These are phyloP conservation scores for Pseudomyrmex pallidus DNA, from an alignment of 1,140 invertebrate species.

Conservation along the genomic window DNA sequence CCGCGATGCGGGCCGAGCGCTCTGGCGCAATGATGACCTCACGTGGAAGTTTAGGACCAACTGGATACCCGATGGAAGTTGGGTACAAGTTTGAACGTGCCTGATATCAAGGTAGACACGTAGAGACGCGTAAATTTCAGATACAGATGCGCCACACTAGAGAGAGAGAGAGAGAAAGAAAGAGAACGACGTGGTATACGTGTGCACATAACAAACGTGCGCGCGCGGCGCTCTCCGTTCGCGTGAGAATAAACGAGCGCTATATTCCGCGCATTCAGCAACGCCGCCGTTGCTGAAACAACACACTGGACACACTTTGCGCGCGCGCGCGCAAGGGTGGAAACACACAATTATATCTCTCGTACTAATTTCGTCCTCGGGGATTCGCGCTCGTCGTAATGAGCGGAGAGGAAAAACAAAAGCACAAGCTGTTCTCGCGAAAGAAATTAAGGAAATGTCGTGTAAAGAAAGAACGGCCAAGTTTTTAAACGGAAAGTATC, in stretches of 20 bases:
- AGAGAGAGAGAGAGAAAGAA: conserved; percentile 13
- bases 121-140: conserved; percentile 61
- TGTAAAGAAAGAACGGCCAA: conserved; percentile 23
- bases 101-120: conserved; percentile 59
- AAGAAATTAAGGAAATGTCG: conserved; percentile 43
- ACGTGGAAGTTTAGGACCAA: conserved; percentile 56
- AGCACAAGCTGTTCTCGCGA: conserved; percentile 20
- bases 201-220: conserved; percentile 10
- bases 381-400: conserved; percentile 39
- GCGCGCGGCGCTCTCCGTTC: neutral
- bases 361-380: conserved; percentile 43
- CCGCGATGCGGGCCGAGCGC: conserved; percentile 44
- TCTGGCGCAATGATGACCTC: neutral
- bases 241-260: conserved; percentile 31
- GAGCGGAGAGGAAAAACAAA: neutral
- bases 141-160: conserved; percentile 18
- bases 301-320: conserved; percentile 36
- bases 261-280: conserved; percentile 36
- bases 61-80: conserved; percentile 52
- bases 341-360: conserved; percentile 33
- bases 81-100: conserved; percentile 63
- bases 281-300: conserved; percentile 18
- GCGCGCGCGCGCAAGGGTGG: neutral
- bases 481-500: conserved; percentile 15
- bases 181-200: neutral